These are phyloP conservation scores for Campoletis raptor DNA, from an alignment of 2,888 invertebrate species.

Conservation along the genomic window DNA sequence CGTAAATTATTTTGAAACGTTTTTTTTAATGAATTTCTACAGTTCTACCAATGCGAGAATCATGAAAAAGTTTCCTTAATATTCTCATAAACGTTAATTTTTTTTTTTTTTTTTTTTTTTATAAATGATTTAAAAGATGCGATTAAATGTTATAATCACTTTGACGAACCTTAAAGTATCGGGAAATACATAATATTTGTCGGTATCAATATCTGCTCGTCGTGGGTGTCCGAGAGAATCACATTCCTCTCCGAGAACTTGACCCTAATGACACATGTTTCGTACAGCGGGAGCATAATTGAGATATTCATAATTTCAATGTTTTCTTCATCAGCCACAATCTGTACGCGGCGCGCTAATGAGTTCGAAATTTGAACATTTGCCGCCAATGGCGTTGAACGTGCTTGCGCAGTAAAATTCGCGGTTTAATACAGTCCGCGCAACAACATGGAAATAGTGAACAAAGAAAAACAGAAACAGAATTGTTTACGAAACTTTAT, in stretches of 20 bases:
- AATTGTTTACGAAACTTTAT: not conserved
- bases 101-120: not conserved
- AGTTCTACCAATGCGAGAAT: not conserved
- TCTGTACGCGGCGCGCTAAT: not conserved
- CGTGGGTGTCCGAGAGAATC: conserved; percentile 13
- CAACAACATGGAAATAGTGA: not conserved
- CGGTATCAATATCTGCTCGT: not conserved
- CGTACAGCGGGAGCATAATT: not conserved
- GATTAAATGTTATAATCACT: not conserved
- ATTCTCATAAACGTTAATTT: not conserved
- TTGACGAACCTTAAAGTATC: not conserved
- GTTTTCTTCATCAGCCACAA: not conserved
- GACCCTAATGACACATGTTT: not conserved
- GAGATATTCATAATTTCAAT: not conserved
- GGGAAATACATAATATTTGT: not conserved
- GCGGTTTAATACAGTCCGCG: not conserved
- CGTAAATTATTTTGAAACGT: not conserved
- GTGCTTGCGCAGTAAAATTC: not conserved
- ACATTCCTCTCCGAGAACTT: conserved; percentile 1
- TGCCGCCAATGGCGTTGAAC: conserved; percentile 3
- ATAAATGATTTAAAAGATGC: not conserved
- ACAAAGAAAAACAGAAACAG: not conserved
- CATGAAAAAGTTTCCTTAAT: not conserved
- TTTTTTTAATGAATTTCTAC: not conserved
- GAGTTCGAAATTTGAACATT: not conserved